phyloP scores from a whole-genome alignment of 2,113 vertebrate species.

The Zosterops hypoxanthus region DNA sequence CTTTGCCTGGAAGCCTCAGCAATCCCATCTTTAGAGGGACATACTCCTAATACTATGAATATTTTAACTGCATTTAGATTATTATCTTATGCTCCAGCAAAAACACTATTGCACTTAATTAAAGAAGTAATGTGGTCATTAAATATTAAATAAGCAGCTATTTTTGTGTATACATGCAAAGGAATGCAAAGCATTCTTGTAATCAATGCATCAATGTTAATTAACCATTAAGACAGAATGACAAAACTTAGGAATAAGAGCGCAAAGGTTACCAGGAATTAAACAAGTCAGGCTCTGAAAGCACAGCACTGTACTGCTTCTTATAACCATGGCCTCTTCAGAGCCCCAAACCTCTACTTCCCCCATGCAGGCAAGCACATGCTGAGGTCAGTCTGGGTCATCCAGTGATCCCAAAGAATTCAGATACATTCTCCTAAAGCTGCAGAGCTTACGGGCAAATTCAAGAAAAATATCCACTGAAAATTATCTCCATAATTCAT shows the following conservation, averaged over 20 bases:
- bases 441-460: not conserved
- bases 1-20: conserved; percentile 61
- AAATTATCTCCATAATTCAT: not conserved
- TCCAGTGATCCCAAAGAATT: not conserved
- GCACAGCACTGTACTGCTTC: not conserved
- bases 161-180: conserved; percentile 52
- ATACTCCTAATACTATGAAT: conserved; percentile 49
- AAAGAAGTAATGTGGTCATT: conserved; percentile 44
- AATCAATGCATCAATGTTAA: not conserved
- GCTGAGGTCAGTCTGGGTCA: not conserved
- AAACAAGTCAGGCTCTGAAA: not conserved
- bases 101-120: conserved; percentile 59
- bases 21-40: conserved; percentile 55
- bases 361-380: not conserved
- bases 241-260: not conserved
- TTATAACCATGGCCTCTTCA: not conserved
- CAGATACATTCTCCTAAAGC: not conserved
- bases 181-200: conserved; percentile 57
- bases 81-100: conserved; percentile 59
- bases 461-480: not conserved
- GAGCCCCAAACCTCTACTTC: not conserved
- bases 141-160: conserved; percentile 61
- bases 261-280: not conserved
- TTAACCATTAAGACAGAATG: not conserved
- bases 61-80: conserved; percentile 73